A percentile compares a stretch with the other conserved stretches of the same genome.
Evolutionary conservation across 1,140 invertebrate genomes (phyloP).

Genomic region (Musca vetustissima): DNA sequence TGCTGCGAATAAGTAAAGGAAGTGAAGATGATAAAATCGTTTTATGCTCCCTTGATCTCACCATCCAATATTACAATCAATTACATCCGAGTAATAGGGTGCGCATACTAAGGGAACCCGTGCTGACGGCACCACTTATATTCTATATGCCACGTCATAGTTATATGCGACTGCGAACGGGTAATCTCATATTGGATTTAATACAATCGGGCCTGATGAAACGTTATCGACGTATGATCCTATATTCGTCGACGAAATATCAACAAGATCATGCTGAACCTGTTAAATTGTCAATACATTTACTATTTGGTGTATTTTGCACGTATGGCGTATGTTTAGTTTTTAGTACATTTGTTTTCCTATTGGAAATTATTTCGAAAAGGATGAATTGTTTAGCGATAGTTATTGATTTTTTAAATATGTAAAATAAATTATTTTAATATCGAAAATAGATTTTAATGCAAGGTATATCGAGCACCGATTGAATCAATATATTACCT

Average conservation of each 20-base stretch:
- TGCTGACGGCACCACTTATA: constrained; percentile 43
- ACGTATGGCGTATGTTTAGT: constrained; percentile 28
- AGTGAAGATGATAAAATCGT: constrained; percentile 32
- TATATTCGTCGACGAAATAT: not conserved
- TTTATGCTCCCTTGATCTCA: constrained; percentile 33
- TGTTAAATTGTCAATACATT: constrained; percentile 30
- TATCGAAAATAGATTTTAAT: not conserved
- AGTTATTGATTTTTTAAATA: constrained; percentile 12
- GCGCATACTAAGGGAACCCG: constrained; percentile 28
- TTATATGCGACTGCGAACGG: constrained; percentile 36
- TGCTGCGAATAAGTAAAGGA: constrained; percentile 8
- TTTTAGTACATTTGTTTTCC: constrained; percentile 34
- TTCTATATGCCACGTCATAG: constrained; percentile 48
- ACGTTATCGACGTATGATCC: constrained; percentile 6
- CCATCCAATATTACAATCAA: constrained; percentile 32
- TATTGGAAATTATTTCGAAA: constrained; percentile 30
- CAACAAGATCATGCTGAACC: not conserved
- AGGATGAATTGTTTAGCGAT: not conserved
- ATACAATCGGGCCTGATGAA: constrained; percentile 38
- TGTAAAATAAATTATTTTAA: not conserved
- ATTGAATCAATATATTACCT: no score
- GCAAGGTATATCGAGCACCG: no score
- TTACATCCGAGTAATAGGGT: constrained; percentile 14
- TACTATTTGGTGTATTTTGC: constrained; percentile 37
- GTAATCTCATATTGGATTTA: constrained; percentile 39